Base-by-base conservation (phyloP, 2,797 vertebrate species). In the Sibirionetta formosa region DNA sequence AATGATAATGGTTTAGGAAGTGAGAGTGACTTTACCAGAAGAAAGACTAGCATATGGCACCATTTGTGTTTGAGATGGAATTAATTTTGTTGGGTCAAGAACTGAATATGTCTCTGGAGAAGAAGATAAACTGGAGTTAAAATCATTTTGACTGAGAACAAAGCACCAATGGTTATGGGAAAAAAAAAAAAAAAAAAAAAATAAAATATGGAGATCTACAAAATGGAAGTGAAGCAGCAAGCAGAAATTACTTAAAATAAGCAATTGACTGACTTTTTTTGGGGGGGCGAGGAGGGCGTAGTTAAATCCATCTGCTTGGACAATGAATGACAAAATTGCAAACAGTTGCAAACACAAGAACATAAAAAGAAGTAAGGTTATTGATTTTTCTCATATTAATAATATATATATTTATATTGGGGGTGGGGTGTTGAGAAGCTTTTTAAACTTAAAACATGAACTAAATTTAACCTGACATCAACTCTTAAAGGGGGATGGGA, bases 61-160 rank as follows among this genome's bases (percentile, higher is more conserved):
- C 16, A n/a, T 50, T 33, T 44, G 14, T 15, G 19, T 22, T 51
- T 26, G 16, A 66, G 23, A 7, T 11, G 44, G n/a, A 48, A 46
- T 24, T 9, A 57, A 60, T 75, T 61, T 40, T 51, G 29, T 4
- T 26, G 35, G 16, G 4, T 48, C 17, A 61, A 51, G 16, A 26
- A 40, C 4, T 51, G 46, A 77, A 17, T 40, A 51, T 26, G 27
- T 50, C n/a, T 69, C 33, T 23, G 11, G 20, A 66, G 15, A 76
- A 84, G 35, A 58, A 84, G 35, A 58, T 46, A 68, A 92, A 46
- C 31, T 82, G 23, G 27, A 77, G 20, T 82, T 26, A 65, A 90
- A 93, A 65, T 31, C n/a, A 27, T 23, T 79, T 16, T 57, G 35
- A 88, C 16, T 26, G 26, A 68, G 20, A n/a, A 69, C 12, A 78